Conservation (phyloP, 1,140 invertebrate species). For the Medauroidea extradentata region DNA sequence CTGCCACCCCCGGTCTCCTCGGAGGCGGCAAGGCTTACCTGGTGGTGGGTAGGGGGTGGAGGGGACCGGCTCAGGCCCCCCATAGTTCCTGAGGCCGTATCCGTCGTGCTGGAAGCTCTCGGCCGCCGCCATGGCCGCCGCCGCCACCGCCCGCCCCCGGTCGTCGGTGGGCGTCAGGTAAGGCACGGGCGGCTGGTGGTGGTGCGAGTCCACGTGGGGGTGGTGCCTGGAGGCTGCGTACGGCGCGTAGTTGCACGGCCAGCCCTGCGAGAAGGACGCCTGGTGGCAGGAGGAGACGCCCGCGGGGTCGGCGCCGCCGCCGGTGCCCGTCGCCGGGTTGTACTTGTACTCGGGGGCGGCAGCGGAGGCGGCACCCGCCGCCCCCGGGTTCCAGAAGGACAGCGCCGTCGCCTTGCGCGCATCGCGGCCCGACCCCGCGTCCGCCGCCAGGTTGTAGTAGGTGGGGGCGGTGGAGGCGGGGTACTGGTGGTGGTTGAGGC, state of each 20-base stretch:
- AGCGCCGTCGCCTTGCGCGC: constrained; percentile 49
- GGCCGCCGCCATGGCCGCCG: constrained; percentile 54
- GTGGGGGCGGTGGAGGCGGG: constrained; percentile 56
- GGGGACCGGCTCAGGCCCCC: constrained; percentile 64
- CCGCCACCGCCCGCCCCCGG: constrained; percentile 53
- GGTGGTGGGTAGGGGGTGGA: constrained; percentile 74
- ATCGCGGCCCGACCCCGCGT: constrained; percentile 35
- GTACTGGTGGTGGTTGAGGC: constrained; percentile 67
- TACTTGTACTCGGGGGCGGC: constrained; percentile 44
- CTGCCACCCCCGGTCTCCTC: no score
- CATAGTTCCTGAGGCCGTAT: constrained; percentile 71
- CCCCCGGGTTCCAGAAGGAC: constrained; percentile 58
- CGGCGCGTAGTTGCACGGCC: constrained; percentile 64
- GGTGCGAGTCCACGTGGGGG: constrained; percentile 46
- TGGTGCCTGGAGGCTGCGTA: constrained; percentile 56
- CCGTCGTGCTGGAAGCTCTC: constrained; percentile 70
- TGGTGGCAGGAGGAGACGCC: constrained; percentile 60
- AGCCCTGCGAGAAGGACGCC: constrained; percentile 64
- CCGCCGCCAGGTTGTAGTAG: constrained; percentile 71
- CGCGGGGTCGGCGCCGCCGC: constrained; percentile 50
- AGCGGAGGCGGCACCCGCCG: constrained; percentile 50
- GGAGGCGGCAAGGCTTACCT: no score
- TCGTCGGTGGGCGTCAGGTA: constrained; percentile 65
- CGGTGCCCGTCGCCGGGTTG: constrained; percentile 20
- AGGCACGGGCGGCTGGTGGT: constrained; percentile 51